These are phyloP conservation scores for Synergus umbraculus DNA, from an alignment of 2,888 invertebrate species.

Conservation along the genomic window DNA sequence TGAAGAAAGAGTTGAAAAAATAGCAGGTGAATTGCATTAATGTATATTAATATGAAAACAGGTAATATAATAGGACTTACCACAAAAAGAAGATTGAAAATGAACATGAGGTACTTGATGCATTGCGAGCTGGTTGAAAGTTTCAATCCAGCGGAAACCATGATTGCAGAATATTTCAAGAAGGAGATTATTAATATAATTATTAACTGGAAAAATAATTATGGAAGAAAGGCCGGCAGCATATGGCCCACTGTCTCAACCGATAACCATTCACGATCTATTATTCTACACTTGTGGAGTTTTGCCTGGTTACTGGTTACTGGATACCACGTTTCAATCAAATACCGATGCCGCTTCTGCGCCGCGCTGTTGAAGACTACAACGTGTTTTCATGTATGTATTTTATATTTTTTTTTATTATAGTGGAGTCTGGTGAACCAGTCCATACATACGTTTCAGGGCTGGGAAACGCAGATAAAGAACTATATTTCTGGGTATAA, in stretches of 20 bases:
- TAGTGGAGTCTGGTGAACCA: too few species aligned
- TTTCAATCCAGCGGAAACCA: constrained; percentile 61
- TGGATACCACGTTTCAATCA: constrained; percentile 19
- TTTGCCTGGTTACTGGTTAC: not conserved
- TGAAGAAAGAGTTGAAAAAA: not conserved
- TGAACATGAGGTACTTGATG: constrained; percentile 85
- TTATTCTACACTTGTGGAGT: not conserved
- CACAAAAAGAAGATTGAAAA: constrained; percentile 86
- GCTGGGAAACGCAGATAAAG: too few species aligned
- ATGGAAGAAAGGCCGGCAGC: constrained; percentile 13
- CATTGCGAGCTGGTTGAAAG: constrained; percentile 79
- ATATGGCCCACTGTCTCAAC: constrained; percentile 24
- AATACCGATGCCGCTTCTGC: constrained; percentile 26
- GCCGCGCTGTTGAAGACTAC: not conserved
- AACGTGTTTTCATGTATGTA: too few species aligned
- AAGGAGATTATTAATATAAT: too few species aligned
- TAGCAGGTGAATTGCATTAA: not conserved
- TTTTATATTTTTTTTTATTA: too few species aligned
- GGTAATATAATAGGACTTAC: constrained; percentile 79
- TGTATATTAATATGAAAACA: not conserved
- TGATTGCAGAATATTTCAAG: constrained; percentile 41
- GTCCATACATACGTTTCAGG: too few species aligned
- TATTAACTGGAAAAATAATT: not conserved
- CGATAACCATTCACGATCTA: not conserved
- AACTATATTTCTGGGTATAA: too few species aligned